Evolutionary conservation across 2,888 invertebrate species (phyloP).

Genomic region (Escarpia spicata): DNA sequence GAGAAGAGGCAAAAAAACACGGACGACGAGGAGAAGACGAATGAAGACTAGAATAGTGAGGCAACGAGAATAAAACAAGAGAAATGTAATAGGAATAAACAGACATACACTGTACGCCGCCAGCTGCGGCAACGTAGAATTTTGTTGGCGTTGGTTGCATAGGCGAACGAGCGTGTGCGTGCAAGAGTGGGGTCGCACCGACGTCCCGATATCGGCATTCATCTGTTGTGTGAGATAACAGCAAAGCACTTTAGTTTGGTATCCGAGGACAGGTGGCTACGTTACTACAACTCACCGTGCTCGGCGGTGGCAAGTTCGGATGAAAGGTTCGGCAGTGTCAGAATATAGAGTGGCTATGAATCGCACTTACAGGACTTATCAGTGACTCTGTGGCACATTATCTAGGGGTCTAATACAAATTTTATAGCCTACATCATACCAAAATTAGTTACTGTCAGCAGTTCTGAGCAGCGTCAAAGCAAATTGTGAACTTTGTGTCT

Average conservation of each 20-base stretch:
- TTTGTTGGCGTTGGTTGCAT: not conserved
- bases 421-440: too few relatives aligned
- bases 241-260: not conserved
- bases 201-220: not conserved
- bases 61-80: not conserved
- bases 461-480: too few relatives aligned
- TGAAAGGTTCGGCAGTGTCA: not conserved
- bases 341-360: not conserved
- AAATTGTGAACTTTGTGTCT: too few relatives aligned
- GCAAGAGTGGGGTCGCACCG: constrained; percentile 1
- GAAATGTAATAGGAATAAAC: constrained; percentile 13
- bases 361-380: not conserved
- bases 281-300: not conserved
- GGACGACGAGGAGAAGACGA: not conserved
- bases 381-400: too few relatives aligned
- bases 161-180: constrained; percentile 6
- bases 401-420: too few relatives aligned
- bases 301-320: not conserved
- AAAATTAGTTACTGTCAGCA: too few relatives aligned
- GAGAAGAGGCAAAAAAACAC: not conserved
- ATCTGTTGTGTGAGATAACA: constrained; percentile 13
- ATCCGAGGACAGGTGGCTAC: constrained; percentile 8
- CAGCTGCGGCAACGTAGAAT: constrained; percentile 2
- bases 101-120: constrained; percentile 16
- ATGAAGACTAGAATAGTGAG: not conserved